Evolutionary conservation across 2,113 vertebrate genomes (phyloP), one percentile per base, ranked within the genome.

Genomic region (Phalacrocorax brasilianus): DNA sequence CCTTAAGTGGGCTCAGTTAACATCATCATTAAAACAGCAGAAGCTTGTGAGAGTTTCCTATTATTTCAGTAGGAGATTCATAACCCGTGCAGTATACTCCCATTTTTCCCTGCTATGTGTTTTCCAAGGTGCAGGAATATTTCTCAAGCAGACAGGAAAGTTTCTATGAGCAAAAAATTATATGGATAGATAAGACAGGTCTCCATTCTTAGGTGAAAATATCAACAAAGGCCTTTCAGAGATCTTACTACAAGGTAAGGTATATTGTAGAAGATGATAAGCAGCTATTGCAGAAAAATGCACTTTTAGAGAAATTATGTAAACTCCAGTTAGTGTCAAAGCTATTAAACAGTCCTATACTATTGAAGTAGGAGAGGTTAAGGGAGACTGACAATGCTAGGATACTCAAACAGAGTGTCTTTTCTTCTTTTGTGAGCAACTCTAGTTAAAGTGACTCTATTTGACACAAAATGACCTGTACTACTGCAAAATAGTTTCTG

Each of bases 401-500:
- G 44, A 81, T 42, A 85, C 33, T 76, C 35, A 56, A 44, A 88
- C 84, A 91, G 62, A 85, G 93, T 93, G 35, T 53, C 61, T 89
- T 94, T 80, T 72, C 74, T 61, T 93, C 85, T 53, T 70, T n/a
- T 63, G 22, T 66, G 56, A 95, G 56, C 85, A 95, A 85, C 47
- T 76, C 67, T 21, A 76, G 61, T 89, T 84, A 58, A 92, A 97
- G 44, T 67, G 27, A 71, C 63, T 86, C 67, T 67, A 14, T 80
- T 89, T 63, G 87, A 95, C 87, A 91, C 61, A 75, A 95, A 91
- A 87, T 72, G 1, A 86, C 76, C 85, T 77, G 74, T 44, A 56
- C 82, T 61, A 44, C 91, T 95, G 89, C 84, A 91, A 89, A 95
- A 95, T 17, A 95, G 80, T 78, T 94, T 86, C 89, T 91, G 80